phyloP scores from a whole-genome alignment of 2,888 invertebrate genomes.

The Selenia dentaria region DNA sequence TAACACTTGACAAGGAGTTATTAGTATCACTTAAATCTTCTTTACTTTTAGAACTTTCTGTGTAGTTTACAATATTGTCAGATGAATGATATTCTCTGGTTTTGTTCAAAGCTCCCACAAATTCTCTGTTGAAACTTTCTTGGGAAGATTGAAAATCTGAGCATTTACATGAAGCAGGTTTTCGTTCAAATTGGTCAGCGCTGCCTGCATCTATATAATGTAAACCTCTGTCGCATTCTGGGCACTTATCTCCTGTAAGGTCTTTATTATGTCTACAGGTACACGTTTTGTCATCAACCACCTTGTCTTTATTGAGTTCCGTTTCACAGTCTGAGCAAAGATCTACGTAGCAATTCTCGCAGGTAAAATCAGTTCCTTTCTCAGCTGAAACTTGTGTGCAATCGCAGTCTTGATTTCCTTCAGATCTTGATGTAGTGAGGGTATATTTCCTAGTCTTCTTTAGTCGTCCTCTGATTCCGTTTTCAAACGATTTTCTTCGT shows the following conservation, averaged over 20 bases:
- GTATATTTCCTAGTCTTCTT: slow-evolving; percentile 83
- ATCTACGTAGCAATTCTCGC: slow-evolving; percentile 73
- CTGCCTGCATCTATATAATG: slow-evolving; percentile 75
- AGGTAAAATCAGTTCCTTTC: slow-evolving; percentile 74
- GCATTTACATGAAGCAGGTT: slow-evolving; percentile 65
- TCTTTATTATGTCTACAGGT: slow-evolving; percentile 54
- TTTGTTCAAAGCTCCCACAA: slow-evolving; percentile 59
- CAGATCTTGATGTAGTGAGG: slow-evolving; percentile 52
- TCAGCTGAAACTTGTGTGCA: slow-evolving; percentile 68
- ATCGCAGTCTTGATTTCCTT: slow-evolving; percentile 61
- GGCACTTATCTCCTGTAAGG: slow-evolving; percentile 61
- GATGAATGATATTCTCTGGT: slow-evolving; percentile 77
- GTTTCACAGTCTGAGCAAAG: slow-evolving; percentile 75
- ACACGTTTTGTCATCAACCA: slow-evolving; percentile 56
- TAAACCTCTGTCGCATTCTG: slow-evolving; percentile 71
- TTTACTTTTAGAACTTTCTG: slow-evolving; percentile 62
- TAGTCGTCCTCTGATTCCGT: slow-evolving; percentile 83
- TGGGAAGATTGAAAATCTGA: slow-evolving; percentile 77
- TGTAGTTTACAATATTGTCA: slow-evolving; percentile 72
- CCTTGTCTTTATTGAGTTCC: slow-evolving; percentile 60
- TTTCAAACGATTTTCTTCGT: slow-evolving; percentile 86
- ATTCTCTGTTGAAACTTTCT: slow-evolving; percentile 75
- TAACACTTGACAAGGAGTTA: slow-evolving; percentile 59
- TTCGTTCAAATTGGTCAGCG: slow-evolving; percentile 67
- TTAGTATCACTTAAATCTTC: slow-evolving; percentile 67